A percentile compares a stretch with the other conserved stretches of the same genome.
These are phyloP conservation scores for Rhabdomys pumilio DNA, from an alignment of 2,797 vertebrate genomes.

Conservation along the genomic window DNA sequence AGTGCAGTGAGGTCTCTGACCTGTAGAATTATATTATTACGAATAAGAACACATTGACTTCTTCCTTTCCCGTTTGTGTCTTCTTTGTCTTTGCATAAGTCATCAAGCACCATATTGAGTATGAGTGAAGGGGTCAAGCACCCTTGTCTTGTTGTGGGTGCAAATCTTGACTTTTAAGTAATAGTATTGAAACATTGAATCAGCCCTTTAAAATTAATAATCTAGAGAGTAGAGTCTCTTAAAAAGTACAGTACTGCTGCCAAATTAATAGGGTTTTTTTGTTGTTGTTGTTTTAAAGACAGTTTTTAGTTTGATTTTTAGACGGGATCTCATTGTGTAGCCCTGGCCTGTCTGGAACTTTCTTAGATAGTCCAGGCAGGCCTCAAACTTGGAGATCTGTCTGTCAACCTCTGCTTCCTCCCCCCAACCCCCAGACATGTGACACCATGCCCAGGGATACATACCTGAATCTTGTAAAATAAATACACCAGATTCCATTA, in stretches of 20 bases:
- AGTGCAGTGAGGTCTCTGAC: neutral
- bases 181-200: neutral
- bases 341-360: neutral
- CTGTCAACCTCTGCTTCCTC: no score
- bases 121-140: neutral
- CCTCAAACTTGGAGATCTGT: neutral
- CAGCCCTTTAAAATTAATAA: conserved; percentile 31
- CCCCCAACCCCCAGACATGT: neutral
- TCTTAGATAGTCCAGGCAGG: neutral
- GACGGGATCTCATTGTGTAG: neutral
- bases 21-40: neutral
- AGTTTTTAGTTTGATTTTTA: neutral
- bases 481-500: neutral
- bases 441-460: neutral
- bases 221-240: conserved; percentile 3
- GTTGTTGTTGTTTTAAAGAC: neutral
- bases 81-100: neutral
- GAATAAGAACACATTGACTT: neutral
- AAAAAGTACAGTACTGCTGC: conserved; percentile 16
- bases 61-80: neutral
- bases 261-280: conserved; percentile 7
- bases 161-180: conserved; percentile 21
- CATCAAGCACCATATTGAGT: neutral
- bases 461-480: neutral
- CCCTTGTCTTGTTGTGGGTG: neutral